These are phyloP conservation scores for Apodemia hepburni DNA, from an alignment of 2,888 invertebrate species.

Conservation along the genomic window DNA sequence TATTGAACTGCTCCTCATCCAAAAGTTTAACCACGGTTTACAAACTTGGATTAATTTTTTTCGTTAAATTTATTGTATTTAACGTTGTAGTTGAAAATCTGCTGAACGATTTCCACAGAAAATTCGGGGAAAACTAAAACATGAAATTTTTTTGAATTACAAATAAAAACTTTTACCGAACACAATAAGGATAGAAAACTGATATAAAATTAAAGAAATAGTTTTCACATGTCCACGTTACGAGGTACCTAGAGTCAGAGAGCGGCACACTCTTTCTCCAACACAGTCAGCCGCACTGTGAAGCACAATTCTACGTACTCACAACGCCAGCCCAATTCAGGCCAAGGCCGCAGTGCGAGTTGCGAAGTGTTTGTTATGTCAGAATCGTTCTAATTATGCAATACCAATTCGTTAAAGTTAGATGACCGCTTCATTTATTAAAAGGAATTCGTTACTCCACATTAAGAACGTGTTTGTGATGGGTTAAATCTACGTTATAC, in stretches of 20 bases:
- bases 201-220: background rate
- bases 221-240: conserved; percentile 7
- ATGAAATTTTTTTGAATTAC: background rate
- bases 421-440: conserved; percentile 45
- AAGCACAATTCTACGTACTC: conserved; percentile 32
- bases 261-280: conserved; percentile 30
- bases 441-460: conserved; percentile 23
- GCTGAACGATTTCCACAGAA: conserved; percentile 13
- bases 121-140: conserved; percentile 11
- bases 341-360: conserved; percentile 61
- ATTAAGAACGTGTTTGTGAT: conserved; percentile 23
- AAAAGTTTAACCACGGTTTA: background rate
- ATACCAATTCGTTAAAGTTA: conserved; percentile 66
- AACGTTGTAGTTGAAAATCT: background rate
- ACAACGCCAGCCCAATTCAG: conserved; percentile 42
- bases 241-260: conserved; percentile 2
- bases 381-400: conserved; percentile 77
- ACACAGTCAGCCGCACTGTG: conserved; percentile 42
- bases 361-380: conserved; percentile 76
- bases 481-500: background rate
- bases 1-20: background rate
- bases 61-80: background rate
- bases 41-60: background rate
- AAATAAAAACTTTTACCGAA: background rate
- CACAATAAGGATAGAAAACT: background rate